These are phyloP conservation scores for Cichladusa arquata DNA, from an alignment of 2,113 vertebrate genomes.

Conservation along the genomic window DNA sequence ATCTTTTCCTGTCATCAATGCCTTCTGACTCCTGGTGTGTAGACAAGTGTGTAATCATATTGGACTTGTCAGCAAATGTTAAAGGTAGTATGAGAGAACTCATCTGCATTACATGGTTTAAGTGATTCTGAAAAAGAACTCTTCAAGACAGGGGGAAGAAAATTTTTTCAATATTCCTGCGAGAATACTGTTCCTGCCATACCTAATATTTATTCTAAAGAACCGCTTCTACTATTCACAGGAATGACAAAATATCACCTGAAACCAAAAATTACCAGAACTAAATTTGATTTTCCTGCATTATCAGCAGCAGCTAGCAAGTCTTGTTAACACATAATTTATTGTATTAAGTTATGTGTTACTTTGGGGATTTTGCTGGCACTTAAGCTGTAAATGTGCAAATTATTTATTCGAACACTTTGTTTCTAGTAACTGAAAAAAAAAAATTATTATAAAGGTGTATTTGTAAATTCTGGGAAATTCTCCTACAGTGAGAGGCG, in stretches of 20 bases:
- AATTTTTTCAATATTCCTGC: background rate
- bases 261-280: background rate
- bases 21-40: background rate
- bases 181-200: background rate
- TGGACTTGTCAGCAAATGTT: background rate
- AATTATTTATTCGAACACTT: conserved; percentile 27
- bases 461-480: conserved; percentile 37
- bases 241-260: background rate
- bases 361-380: background rate
- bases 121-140: background rate
- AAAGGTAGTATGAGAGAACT: background rate
- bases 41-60: background rate
- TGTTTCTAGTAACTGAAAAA: background rate
- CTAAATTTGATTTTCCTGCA: background rate
- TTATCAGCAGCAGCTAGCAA: background rate
- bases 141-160: background rate
- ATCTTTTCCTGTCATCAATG: background rate
- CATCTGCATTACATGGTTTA: background rate
- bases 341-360: background rate
- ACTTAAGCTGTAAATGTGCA: background rate
- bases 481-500: background rate
- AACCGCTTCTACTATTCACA: background rate
- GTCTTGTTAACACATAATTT: background rate
- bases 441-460: background rate
- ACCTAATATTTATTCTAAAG: background rate